Evolutionary conservation across 1,140 invertebrate species (phyloP), one percentile per base, ranked within the genome.

Genomic region (Dreissena polymorpha): DNA sequence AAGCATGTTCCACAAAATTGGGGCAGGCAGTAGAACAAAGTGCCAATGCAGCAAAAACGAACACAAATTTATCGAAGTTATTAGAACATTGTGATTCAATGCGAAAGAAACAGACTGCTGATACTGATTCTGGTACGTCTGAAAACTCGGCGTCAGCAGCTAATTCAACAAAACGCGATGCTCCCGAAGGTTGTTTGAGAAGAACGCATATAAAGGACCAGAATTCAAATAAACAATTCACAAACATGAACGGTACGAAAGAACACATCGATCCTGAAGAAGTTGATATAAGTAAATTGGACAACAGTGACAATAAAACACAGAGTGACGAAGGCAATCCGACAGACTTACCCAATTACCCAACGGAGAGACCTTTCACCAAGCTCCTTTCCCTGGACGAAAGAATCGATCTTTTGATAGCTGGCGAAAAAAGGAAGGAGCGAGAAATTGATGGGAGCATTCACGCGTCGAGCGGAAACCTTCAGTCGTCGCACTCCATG

Each of bases 351-450:
- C 50, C 23, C 25, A 65, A 25, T 3, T 13, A 71, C 29, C 79
- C 79, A 50, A 73, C 79, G 23, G 79, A 82, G 65, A 50, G 79
- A 39, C 79, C 79, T 23, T 82, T 82, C 23, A 67, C 79, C 12
- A 73, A 68, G 51, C 60, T 82, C 12, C 27, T 82, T 0, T 73
- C 70, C 29, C 63, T 82, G 10, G 79, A 82, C 27, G 79, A 82
- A 68, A 63, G 79, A 74, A 82, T 82, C 18, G 79, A 82, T 55
- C 23, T 82, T 23, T 23, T 82, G n/a, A 82, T 82, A 55, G 79
- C 79, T 29, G 79, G 79, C 21, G 79, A 82, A 39, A 23, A 70
- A 57, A 27, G 16, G 2, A 70, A 23, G 53, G 79, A 82, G 25
- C 73, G 65, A 68, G 27, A 14, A 0, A 72, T 64, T 7, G 77